These are phyloP conservation scores for Caenorhabditis uteleia DNA, from an alignment of 2,888 invertebrate species.

Conservation along the genomic window DNA sequence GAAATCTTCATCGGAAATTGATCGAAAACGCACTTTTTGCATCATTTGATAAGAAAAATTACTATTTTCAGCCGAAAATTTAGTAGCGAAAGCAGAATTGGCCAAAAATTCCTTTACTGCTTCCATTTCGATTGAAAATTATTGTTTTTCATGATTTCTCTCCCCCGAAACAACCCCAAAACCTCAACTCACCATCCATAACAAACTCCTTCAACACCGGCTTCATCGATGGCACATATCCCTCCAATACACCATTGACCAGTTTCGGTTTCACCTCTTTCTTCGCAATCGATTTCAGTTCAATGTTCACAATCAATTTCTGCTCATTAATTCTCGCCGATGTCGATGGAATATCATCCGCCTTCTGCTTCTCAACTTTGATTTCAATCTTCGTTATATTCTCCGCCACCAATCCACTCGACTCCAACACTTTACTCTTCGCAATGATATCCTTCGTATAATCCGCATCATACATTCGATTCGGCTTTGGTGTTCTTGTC, in stretches of 20 bases:
- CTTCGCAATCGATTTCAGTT: no score
- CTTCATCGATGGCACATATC: constrained; percentile 35
- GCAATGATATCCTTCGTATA: constrained; percentile 11
- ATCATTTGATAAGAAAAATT: no score
- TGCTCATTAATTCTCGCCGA: neutral
- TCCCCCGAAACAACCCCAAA: constrained; percentile 1
- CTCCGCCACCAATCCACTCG: neutral
- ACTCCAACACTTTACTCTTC: neutral
- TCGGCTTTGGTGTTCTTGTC: constrained; percentile 27
- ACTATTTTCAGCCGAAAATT: neutral
- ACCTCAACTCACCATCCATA: constrained; percentile 11
- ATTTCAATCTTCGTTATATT: neutral
- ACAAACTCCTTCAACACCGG: constrained; percentile 15
- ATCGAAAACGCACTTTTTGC: no score
- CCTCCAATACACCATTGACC: constrained; percentile 15
- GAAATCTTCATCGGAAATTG: no score
- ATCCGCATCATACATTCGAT: constrained; percentile 19
- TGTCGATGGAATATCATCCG: neutral
- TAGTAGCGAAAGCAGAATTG: neutral
- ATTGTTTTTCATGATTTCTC: neutral
- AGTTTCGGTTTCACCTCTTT: constrained; percentile 7
- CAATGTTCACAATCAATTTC: no score
- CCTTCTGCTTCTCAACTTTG: no score
- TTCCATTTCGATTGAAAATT: neutral
- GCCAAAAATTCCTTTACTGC: no score